These are phyloP conservation scores for Nomada lathburiana DNA, from an alignment of 2,888 invertebrate genomes.

Conservation along the genomic window DNA sequence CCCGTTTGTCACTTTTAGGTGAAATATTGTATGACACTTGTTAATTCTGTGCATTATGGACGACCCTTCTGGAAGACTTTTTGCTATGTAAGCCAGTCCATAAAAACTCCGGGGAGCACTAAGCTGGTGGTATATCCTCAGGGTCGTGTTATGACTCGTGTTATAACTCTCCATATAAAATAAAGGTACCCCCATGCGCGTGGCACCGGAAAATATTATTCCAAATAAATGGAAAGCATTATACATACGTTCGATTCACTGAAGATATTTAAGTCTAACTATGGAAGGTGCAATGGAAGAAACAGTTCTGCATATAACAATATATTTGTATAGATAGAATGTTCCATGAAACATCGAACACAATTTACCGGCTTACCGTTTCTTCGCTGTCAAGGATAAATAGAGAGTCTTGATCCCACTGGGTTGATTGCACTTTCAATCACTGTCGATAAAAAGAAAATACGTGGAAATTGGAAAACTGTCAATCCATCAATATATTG, in stretches of 20 bases:
- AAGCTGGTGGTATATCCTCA: slow-evolving; percentile 18
- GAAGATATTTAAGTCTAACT: too few species aligned
- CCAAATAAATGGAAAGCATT: slow-evolving; percentile 13
- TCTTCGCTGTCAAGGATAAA: slow-evolving; percentile 11
- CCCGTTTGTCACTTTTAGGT: not conserved
- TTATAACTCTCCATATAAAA: slow-evolving; percentile 44
- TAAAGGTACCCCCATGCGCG: slow-evolving; percentile 18
- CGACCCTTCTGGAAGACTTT: slow-evolving; percentile 21
- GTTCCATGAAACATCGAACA: not conserved
- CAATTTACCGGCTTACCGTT: not conserved
- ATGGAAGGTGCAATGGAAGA: too few species aligned
- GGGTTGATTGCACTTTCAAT: slow-evolving; percentile 16
- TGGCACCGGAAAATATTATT: not conserved
- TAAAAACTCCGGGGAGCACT: slow-evolving; percentile 52
- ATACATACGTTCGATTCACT: too few species aligned
- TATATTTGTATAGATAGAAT: not conserved
- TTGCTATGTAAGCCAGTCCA: slow-evolving; percentile 12
- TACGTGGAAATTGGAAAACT: slow-evolving; percentile 29
- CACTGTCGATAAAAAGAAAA: slow-evolving; percentile 33
- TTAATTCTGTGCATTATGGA: slow-evolving; percentile 45
- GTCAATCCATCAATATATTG: slow-evolving; percentile 25
- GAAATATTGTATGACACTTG: slow-evolving; percentile 17
- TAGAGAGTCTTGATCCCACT: slow-evolving; percentile 1
- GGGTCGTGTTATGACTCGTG: slow-evolving; percentile 37
- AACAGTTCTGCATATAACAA: too few species aligned